Conservation (phyloP, 2,113 vertebrate species). For the Ardeotis arabs region DNA sequence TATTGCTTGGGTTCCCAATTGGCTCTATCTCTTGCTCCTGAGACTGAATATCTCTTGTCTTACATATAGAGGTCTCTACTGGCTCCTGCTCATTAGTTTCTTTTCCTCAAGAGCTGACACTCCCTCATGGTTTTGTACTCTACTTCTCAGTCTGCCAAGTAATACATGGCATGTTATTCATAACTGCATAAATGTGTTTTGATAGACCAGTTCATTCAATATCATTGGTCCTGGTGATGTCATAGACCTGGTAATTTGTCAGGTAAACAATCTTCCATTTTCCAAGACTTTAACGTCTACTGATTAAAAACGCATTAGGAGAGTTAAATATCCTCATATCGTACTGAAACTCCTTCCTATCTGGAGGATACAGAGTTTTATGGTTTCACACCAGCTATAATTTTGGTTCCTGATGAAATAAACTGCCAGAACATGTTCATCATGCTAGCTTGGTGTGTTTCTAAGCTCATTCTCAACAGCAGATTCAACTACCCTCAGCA, state of each 20-base stretch:
- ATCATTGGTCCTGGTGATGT: background rate
- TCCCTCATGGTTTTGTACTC: background rate
- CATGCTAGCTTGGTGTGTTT: background rate
- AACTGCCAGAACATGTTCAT: background rate
- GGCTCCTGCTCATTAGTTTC: background rate
- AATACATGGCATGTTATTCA: background rate
- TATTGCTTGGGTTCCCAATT: background rate
- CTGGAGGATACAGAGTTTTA: background rate
- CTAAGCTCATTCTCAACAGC: background rate
- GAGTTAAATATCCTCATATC: background rate
- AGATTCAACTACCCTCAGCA: background rate
- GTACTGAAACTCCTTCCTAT: background rate
- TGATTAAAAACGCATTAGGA: background rate
- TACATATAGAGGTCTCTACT: background rate
- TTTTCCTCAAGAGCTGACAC: slow-evolving; percentile 1
- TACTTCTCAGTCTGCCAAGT: slow-evolving; percentile 8
- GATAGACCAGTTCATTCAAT: background rate
- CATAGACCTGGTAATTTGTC: background rate
- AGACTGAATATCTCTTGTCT: slow-evolving; percentile 7
- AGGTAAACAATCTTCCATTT: background rate
- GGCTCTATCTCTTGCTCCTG: background rate
- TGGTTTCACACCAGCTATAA: background rate
- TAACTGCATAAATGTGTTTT: background rate
- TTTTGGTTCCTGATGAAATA: background rate
- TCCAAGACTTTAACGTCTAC: background rate